Conservation (phyloP, 1,140 invertebrate genomes). For the Plectrocnemia conspersa region DNA sequence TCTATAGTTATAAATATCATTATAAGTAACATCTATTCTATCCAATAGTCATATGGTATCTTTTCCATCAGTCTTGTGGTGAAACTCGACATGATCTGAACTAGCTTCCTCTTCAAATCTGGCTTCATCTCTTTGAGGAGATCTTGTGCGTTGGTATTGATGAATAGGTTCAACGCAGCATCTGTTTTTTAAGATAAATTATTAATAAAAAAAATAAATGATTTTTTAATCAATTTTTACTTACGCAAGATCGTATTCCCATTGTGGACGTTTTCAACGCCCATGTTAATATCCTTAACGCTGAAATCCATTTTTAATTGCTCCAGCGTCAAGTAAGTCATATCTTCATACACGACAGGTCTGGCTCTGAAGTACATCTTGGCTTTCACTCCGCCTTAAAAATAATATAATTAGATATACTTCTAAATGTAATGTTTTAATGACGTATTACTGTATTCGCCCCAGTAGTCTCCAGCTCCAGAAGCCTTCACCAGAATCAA, state of each 20-base stretch:
- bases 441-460: conserved; percentile 67
- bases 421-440: background rate
- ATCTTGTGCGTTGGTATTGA: conserved; percentile 78
- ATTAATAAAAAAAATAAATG: too few species aligned
- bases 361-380: conserved; percentile 74
- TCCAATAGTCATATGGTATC: conserved; percentile 73
- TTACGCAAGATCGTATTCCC: conserved; percentile 73
- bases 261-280: conserved; percentile 74
- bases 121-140: conserved; percentile 82
- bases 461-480: conserved; percentile 80
- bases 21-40: too few species aligned
- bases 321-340: conserved; percentile 62
- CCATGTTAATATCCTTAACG: conserved; percentile 74
- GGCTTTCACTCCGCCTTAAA: conserved; percentile 71
- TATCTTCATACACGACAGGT: conserved; percentile 55
- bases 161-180: conserved; percentile 78
- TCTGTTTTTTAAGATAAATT: conserved; percentile 52
- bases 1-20: too few species aligned
- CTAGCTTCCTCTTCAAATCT: conserved; percentile 68
- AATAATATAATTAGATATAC: conserved; percentile 10
- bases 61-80: conserved; percentile 68
- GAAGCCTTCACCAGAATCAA: conserved; percentile 73
- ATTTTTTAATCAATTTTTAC: too few species aligned
- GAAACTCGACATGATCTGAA: conserved; percentile 68
- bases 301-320: conserved; percentile 78